Evolutionary conservation across 37 sponge, comb jelly and placozoan genomes (phyloP).

Genomic region (Beroe ovata): DNA sequence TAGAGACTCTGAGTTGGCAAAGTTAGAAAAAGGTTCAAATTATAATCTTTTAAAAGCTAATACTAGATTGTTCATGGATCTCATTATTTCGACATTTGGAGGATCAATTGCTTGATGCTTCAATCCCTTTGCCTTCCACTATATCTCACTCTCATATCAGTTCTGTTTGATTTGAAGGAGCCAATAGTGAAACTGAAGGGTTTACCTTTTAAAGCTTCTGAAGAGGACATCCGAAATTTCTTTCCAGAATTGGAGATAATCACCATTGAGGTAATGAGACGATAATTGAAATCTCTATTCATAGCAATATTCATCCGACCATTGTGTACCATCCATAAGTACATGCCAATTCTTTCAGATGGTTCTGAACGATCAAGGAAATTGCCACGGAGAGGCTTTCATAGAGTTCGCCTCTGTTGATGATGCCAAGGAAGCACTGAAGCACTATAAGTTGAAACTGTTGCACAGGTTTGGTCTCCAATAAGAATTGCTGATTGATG

Average conservation of each 20-base stretch:
- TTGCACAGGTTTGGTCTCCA: too few relatives aligned
- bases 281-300: not conserved
- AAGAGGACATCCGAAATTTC: slow-evolving; percentile 30
- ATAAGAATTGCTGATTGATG: too few relatives aligned
- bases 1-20: not conserved
- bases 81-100: too few relatives aligned
- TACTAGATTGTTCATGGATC: too few relatives aligned
- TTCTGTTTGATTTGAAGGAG: not conserved
- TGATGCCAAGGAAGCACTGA: slow-evolving; percentile 41
- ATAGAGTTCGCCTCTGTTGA: slow-evolving; percentile 36
- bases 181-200: slow-evolving; percentile 45
- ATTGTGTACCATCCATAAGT: not conserved
- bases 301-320: not conserved
- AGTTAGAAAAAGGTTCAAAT: not conserved
- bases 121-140: too few relatives aligned
- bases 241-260: slow-evolving; percentile 47
- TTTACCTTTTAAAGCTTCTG: slow-evolving; percentile 28
- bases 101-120: too few relatives aligned
- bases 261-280: slow-evolving; percentile 15
- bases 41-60: not conserved
- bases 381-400: slow-evolving; percentile 24
- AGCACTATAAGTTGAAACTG: slow-evolving; percentile 31
- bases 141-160: too few relatives aligned
- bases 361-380: slow-evolving; percentile 63
- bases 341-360: not conserved